Percentiles rank a stretch among this genome's conserved stretches.
Evolutionary conservation across 30 jellyfish, hydroid and myxozoan genomes (phyloP).

Genomic region (Sanderia malayensis): DNA sequence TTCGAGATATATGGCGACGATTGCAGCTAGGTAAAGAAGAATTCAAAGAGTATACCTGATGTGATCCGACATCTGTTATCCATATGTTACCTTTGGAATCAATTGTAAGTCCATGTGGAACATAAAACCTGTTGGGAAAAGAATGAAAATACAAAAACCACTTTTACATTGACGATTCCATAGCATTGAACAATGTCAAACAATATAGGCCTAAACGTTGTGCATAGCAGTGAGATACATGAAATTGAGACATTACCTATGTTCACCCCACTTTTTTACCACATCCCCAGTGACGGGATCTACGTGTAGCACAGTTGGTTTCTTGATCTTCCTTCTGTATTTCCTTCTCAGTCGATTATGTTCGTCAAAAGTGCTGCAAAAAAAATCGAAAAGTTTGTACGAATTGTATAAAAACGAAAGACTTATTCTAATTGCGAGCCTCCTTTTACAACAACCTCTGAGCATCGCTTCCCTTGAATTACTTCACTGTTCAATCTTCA

Average conservation of each 20-base stretch:
- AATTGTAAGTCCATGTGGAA: conserved; percentile 80
- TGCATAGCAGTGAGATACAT: background rate
- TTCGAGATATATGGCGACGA: too few relatives aligned
- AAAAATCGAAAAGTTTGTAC: background rate
- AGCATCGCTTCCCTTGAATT: too few relatives aligned
- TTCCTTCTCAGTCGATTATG: conserved; percentile 18
- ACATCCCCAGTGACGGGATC: conserved; percentile 59
- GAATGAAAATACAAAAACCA: background rate
- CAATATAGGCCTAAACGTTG: background rate
- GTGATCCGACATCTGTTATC: conserved; percentile 87
- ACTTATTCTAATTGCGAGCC: too few relatives aligned
- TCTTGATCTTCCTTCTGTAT: conserved; percentile 38
- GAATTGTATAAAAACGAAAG: background rate
- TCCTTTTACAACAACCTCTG: too few relatives aligned
- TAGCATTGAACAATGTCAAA: background rate
- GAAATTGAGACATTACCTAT: conserved; percentile 38
- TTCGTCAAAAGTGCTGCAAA: conserved; percentile 62
- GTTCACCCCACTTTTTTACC: conserved; percentile 61
- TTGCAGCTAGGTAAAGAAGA: too few relatives aligned
- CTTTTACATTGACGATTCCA: background rate
- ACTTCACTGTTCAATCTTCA: too few relatives aligned
- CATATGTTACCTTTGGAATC: conserved; percentile 62
- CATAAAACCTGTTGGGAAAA: conserved; percentile 57
- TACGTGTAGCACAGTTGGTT: conserved; percentile 55
- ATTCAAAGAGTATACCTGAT: too few relatives aligned